Evolutionary conservation across 2,797 vertebrate species (phyloP).

Genomic region (Sebastes hubbsi): DNA sequence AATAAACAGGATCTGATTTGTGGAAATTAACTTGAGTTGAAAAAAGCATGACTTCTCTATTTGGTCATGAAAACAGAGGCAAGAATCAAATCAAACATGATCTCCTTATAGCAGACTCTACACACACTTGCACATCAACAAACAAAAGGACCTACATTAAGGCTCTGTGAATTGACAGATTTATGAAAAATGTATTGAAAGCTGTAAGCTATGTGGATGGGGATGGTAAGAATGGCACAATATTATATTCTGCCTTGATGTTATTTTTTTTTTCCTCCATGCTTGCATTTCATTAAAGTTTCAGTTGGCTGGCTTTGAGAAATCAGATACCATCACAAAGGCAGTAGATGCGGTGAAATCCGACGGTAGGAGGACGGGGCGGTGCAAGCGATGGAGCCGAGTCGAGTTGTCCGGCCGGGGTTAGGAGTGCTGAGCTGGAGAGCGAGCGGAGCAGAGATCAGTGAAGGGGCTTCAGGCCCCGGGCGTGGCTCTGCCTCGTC

Average conservation of each 20-base stretch:
- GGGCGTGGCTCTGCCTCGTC: constrained; percentile 66
- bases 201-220: constrained; percentile 43
- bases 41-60: too few relatives aligned
- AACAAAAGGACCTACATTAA: constrained; percentile 30
- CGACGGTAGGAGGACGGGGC: constrained; percentile 42
- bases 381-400: constrained; percentile 19
- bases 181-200: constrained; percentile 55
- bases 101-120: background rate
- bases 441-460: constrained; percentile 66
- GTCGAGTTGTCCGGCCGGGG: constrained; percentile 27
- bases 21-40: background rate
- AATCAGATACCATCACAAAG: constrained; percentile 59
- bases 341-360: constrained; percentile 29
- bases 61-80: background rate
- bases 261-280: constrained; percentile 20
- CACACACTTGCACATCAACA: background rate
- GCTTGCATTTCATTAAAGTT: constrained; percentile 69
- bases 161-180: constrained; percentile 29
- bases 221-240: constrained; percentile 32
- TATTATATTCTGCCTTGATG: constrained; percentile 35
- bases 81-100: background rate
- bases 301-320: constrained; percentile 52
- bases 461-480: constrained; percentile 64
- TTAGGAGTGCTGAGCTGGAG: constrained; percentile 24
- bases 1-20: rapidly evolving